phyloP scores from a whole-genome alignment of 37 sponge, comb jelly and placozoan genomes.

The Spongilla lacustris region DNA sequence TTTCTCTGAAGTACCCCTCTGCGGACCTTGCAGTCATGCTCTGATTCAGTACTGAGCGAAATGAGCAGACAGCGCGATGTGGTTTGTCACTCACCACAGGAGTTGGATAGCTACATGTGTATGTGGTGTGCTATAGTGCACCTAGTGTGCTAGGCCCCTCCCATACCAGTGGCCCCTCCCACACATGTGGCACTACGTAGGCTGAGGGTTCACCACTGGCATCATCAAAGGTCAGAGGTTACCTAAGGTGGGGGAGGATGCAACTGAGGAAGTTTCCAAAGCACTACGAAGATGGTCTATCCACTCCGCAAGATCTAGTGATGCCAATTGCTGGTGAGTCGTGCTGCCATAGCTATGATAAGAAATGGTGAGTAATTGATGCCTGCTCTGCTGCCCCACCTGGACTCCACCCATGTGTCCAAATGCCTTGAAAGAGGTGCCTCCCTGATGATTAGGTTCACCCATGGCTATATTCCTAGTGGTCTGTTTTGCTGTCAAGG shows the following conservation, averaged over 20 bases:
- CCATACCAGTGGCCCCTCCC: neutral
- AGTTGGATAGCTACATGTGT: constrained; percentile 31
- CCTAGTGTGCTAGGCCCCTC: neutral
- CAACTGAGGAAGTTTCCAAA: too few relatives aligned
- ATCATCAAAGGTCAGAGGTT: neutral
- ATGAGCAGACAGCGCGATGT: neutral
- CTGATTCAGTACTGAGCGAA: constrained; percentile 22
- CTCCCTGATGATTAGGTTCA: too few relatives aligned
- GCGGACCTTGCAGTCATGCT: constrained; percentile 24
- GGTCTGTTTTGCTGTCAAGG: neutral
- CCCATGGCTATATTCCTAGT: too few relatives aligned
- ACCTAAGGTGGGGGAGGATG: neutral
- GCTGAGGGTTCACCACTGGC: neutral
- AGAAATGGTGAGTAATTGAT: too few relatives aligned
- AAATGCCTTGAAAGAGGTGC: too few relatives aligned
- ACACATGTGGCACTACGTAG: neutral
- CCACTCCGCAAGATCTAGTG: too few relatives aligned
- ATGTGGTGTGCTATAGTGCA: constrained; percentile 10
- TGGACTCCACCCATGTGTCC: too few relatives aligned
- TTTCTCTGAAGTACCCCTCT: constrained; percentile 45
- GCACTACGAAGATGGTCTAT: too few relatives aligned
- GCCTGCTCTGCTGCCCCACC: too few relatives aligned
- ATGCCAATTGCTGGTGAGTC: too few relatives aligned
- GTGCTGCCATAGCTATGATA: too few relatives aligned
- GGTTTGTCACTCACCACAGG: neutral